Evolutionary conservation across 2,113 vertebrate genomes (phyloP), one percentile per base, ranked within the genome.

Genomic region (Leptobrachium leishanense): DNA sequence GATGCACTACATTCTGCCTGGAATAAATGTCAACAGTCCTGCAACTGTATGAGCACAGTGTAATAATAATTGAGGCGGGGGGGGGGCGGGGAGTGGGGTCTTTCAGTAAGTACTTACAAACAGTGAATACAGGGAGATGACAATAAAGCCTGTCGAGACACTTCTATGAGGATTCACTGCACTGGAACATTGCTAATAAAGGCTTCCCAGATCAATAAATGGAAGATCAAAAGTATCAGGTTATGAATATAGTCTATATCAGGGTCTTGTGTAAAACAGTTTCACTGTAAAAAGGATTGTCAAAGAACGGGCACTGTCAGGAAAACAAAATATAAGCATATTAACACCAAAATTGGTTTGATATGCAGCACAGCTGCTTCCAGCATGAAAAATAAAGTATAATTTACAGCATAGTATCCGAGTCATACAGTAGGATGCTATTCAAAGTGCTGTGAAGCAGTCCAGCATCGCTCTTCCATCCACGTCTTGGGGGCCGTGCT

Each of bases 201-300:
- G 12, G 50, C 2, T 11, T 2, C 50, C 50, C 50, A 54, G 50
- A 1, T 54, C 12, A 54, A 54, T 54, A 11, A 8, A 11, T 54
- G 50, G 50, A 54, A 54, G 12, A 54, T 11, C 50, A 8, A 54
- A 6, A 1, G 50, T 53, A 53, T 11, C 11, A 53, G 12, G 6
- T 54, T 54, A 11, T 54, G 50, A 54, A 31, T 54, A 54, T 11
- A 54, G 6, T 59, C 10, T 12, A 59, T 4, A 15, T 8, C 13
- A 5, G 55, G 13, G 53, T 44, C 63, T 8, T n/a, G 12, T 2
- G 15, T 41, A 41, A 40, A 10, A 13, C 57, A 8, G 68, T 10
- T 9, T 70, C 31, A 57, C 43, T 62, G 20, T 41, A 15, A 57
- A 31, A 13, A 43, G 15, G 75, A 77, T 77, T 77, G 75, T 77